Percentiles rank a stretch among this genome's conserved stretches.
Conservation (phyloP, 2,113 vertebrate genomes). For the Indicator indicator region DNA sequence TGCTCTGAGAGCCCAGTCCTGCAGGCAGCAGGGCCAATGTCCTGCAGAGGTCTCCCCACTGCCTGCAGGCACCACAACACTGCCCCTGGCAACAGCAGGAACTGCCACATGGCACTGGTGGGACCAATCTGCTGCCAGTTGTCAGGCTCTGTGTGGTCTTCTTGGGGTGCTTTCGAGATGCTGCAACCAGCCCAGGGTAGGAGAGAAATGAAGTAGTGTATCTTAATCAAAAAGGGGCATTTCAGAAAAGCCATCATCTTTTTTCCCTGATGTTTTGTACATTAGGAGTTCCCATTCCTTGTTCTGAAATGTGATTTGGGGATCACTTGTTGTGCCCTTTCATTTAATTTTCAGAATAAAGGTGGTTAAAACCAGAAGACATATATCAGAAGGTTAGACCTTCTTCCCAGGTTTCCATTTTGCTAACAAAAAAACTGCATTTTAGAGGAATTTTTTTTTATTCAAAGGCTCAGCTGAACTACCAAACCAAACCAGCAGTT, state of each 20-base stretch:
- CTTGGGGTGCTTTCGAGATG: neutral
- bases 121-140: accelerated
- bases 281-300: neutral
- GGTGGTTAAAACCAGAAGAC: neutral
- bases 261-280: neutral
- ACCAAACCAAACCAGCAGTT: neutral
- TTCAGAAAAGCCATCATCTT: neutral
- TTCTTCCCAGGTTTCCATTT: neutral
- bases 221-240: neutral
- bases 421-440: neutral
- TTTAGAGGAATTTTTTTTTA: neutral
- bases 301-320: neutral
- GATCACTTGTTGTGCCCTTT: neutral
- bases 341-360: neutral
- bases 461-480: neutral
- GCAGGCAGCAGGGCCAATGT: neutral
- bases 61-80: neutral
- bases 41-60: accelerated
- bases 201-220: neutral
- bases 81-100: accelerated
- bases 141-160: neutral
- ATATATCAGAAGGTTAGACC: neutral
- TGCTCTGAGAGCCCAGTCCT: accelerated
- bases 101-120: accelerated
- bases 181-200: neutral